Evolutionary conservation across 2,113 vertebrate genomes (phyloP).

Genomic region (Riparia riparia): DNA sequence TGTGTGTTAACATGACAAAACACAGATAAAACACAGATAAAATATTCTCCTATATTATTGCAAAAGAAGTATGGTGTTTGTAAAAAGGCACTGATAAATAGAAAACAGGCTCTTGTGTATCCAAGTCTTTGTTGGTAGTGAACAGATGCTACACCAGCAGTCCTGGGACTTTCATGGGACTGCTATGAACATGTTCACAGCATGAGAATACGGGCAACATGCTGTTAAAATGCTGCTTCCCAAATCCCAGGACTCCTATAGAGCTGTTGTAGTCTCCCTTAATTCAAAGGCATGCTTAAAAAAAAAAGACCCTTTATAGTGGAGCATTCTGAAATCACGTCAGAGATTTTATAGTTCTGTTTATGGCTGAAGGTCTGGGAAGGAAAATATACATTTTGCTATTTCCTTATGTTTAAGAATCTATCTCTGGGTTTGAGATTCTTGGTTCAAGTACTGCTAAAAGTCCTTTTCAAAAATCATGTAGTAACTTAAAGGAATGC

Average conservation of each 20-base stretch:
- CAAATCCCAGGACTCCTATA: constrained; percentile 8
- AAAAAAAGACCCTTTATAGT: neutral
- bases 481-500: neutral
- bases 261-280: neutral
- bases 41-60: neutral
- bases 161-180: constrained; percentile 60
- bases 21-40: neutral
- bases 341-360: neutral
- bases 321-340: neutral
- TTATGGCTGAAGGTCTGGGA: neutral
- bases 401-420: neutral
- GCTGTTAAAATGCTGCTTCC: constrained; percentile 43
- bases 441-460: neutral
- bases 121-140: constrained; percentile 43
- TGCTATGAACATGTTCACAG: constrained; percentile 71
- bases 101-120: constrained; percentile 12
- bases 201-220: constrained; percentile 23
- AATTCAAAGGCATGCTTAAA: neutral
- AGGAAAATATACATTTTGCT: neutral
- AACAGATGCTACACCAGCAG: constrained; percentile 77
- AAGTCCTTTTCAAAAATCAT: neutral
- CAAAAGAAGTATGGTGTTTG: neutral
- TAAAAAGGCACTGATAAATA: constrained; percentile 3
- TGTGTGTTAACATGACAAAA: neutral
- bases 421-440: neutral